A percentile compares a stretch with the other conserved stretches of the same genome.
Evolutionary conservation across 2,113 vertebrate species (phyloP).

Genomic region (Carlito syrichta): DNA sequence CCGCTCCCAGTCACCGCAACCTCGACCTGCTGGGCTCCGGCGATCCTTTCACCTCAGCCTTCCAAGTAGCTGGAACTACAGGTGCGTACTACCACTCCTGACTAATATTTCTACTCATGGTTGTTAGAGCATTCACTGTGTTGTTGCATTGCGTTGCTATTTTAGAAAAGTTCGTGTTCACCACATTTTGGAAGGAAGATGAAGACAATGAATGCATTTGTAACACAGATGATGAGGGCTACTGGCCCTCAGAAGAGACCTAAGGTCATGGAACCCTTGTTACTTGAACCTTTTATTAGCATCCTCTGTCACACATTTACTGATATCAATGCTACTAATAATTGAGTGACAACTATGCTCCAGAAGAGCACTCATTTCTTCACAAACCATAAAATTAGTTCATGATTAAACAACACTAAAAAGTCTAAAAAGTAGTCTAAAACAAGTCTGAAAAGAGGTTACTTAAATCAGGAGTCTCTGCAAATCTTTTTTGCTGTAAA

Average conservation of each 20-base stretch:
- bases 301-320: not conserved
- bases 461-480: not conserved
- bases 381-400: not conserved
- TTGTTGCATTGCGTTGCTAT: not conserved
- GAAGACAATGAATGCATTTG: not conserved
- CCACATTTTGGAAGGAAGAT: not conserved
- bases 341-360: not conserved
- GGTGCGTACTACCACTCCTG: too few relatives aligned
- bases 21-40: too few relatives aligned
- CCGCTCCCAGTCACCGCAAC: too few relatives aligned
- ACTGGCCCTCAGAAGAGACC: not conserved
- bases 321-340: not conserved
- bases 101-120: not conserved
- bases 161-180: not conserved
- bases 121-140: not conserved
- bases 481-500: not conserved
- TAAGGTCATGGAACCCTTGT: not conserved
- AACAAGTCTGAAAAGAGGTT: not conserved
- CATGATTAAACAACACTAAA: not conserved
- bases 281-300: not conserved
- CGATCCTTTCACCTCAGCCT: too few relatives aligned
- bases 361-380: not conserved
- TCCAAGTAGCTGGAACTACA: too few relatives aligned
- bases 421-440: not conserved
- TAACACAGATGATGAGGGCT: not conserved